These are phyloP conservation scores for Diloba caeruleocephala DNA, from an alignment of 2,888 invertebrate genomes.

Conservation along the genomic window DNA sequence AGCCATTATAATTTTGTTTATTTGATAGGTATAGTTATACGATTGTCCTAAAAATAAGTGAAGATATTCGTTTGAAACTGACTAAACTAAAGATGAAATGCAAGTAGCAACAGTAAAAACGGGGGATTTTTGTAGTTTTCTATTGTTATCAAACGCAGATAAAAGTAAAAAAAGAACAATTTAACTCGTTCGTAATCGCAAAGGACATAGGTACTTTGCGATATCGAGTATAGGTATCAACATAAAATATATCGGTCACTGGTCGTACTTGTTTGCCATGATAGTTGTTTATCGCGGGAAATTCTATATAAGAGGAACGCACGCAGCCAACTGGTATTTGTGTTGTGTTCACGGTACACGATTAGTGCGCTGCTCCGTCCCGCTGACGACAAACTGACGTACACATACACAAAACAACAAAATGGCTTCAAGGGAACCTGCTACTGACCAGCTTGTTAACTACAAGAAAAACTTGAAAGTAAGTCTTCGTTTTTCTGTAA, in stretches of 20 bases:
- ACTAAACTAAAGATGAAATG: too few relatives aligned
- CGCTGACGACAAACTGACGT: slow-evolving; percentile 26
- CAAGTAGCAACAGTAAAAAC: too few relatives aligned
- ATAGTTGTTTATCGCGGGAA: slow-evolving; percentile 76
- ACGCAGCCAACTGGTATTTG: slow-evolving; percentile 67
- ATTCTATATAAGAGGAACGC: slow-evolving; percentile 75
- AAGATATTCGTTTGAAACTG: too few relatives aligned
- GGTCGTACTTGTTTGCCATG: slow-evolving; percentile 66
- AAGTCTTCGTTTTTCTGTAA: slow-evolving; percentile 54
- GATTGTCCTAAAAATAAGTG: too few relatives aligned
- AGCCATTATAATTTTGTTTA: too few relatives aligned
- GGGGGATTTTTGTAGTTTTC: too few relatives aligned
- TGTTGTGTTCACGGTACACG: slow-evolving; percentile 71
- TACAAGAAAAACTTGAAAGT: slow-evolving; percentile 90
- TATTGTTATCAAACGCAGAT: too few relatives aligned
- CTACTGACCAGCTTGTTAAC: slow-evolving; percentile 90
- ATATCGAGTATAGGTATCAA: neutral
- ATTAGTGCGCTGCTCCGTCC: slow-evolving; percentile 73
- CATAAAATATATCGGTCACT: slow-evolving; percentile 46
- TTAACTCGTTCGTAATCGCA: neutral
- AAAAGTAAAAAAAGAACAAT: too few relatives aligned
- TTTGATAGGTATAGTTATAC: too few relatives aligned
- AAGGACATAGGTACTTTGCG: slow-evolving; percentile 1
- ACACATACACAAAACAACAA: slow-evolving; percentile 35
- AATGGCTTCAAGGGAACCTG: slow-evolving; percentile 88